Base-by-base conservation (phyloP, 2,888 invertebrate genomes). In the Drosophila siamana region DNA sequence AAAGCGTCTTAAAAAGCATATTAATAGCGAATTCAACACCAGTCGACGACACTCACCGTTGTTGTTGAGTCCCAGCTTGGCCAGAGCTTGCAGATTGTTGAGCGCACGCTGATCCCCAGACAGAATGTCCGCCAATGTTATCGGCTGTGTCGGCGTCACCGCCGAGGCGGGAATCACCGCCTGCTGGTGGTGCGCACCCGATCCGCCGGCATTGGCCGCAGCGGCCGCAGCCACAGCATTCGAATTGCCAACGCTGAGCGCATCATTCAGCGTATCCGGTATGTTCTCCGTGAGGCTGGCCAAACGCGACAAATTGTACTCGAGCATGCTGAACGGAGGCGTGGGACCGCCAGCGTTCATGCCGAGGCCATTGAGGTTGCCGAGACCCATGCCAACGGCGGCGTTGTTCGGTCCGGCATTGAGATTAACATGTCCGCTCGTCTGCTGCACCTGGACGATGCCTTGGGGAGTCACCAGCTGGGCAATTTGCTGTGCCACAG, bases 41-140 rank as follows among this genome's bases (percentile, higher is more conserved):
- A n/a, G n/a, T n/a, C n/a, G n/a, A 5, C 11, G n/a, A 2, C n/a
- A 90, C 93, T 93, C 91, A 95, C 95, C 95, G 88, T 94, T 94
- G 86, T 92, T 93, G 74, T 94, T 94, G 52, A 95, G 92, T 88
- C 97, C 97, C 61, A 98, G 94, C 92, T 98, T 98, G 65, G 97
- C 97, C 66, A 98, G 94, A 26, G 97, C 97, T 90, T 98, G 97
- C 76, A 98, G 93, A 93, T 98, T 98, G 92, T 96, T 97, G 84
- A 97, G 95, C 9, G 97, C 97, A 86, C 96, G 95, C 81, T 95
- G 95, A 76, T 93, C 93, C 15, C 96, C 96, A 65, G 95, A 94
- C 61, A 97, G 94, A 61, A 97, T 93, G 91, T 97, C 97, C 6
- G 96, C 95, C 74, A 97, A 92, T 62, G 95, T 96, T 80, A 97